A percentile compares a stretch with the other conserved stretches of the same genome.
Evolutionary conservation across 2,113 vertebrate species (phyloP).

Genomic region (Phalacrocorax pelagicus): DNA sequence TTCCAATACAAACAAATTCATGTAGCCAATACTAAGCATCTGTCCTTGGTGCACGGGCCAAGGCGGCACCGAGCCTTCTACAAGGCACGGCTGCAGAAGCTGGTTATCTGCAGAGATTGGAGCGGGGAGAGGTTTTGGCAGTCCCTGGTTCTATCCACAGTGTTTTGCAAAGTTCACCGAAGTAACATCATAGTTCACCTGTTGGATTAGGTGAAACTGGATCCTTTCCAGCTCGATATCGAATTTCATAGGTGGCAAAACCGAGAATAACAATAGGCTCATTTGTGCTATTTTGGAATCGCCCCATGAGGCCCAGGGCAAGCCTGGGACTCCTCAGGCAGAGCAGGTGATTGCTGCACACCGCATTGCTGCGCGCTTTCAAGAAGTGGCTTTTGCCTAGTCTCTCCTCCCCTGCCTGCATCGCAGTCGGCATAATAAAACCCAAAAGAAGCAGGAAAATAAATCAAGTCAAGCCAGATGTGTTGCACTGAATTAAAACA

Average conservation of each 20-base stretch:
- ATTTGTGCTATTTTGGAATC: not conserved
- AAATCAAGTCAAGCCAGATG: constrained; percentile 57
- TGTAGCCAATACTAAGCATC: not conserved
- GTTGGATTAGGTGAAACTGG: constrained; percentile 36
- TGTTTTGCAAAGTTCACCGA: not conserved
- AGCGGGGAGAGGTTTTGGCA: not conserved
- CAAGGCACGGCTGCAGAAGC: not conserved
- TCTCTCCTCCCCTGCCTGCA: not conserved
- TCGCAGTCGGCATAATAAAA: not conserved
- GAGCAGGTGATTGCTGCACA: not conserved
- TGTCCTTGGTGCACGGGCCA: not conserved
- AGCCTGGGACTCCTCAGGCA: not conserved
- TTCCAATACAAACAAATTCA: not conserved
- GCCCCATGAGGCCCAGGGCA: not conserved
- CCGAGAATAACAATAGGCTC: constrained; percentile 36
- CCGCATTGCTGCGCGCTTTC: too few species aligned
- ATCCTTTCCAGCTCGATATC: not conserved
- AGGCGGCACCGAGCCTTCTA: not conserved
- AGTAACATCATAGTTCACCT: not conserved
- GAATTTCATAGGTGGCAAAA: constrained; percentile 63
- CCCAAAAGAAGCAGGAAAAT: constrained; percentile 63
- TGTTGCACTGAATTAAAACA: constrained; percentile 5
- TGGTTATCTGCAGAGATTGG: not conserved
- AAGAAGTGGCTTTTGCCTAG: not conserved
- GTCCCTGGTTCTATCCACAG: not conserved